A percentile compares a stretch with the other conserved stretches of the same genome.
Evolutionary conservation across 2,113 vertebrate species (phyloP).

Genomic region (Sprattus sprattus): DNA sequence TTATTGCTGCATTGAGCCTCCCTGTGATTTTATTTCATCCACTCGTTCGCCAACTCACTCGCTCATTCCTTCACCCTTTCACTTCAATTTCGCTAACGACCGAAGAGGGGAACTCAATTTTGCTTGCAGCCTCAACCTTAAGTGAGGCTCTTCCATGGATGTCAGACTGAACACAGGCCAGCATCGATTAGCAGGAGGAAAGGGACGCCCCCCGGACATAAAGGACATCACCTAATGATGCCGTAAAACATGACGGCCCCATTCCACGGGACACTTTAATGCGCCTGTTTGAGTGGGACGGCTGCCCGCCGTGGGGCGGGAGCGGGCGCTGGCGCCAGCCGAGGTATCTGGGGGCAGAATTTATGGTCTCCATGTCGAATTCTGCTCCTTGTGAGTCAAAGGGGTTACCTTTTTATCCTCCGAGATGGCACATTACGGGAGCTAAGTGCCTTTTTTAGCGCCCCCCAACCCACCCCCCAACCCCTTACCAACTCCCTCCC

Average conservation of each 20-base stretch:
- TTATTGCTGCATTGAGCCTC: not conserved
- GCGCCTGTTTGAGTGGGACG: conserved; percentile 47
- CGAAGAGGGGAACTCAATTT: not conserved
- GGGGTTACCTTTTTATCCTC: conserved; percentile 49
- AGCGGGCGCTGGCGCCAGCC: conserved; percentile 44
- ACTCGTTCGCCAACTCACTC: not conserved
- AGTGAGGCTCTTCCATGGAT: not conserved
- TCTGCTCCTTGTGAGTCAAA: conserved; percentile 38
- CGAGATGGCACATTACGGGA: conserved; percentile 49
- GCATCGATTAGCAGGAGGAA: conserved; percentile 44
- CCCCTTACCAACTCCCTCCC: not conserved
- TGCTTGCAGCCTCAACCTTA: too few species aligned
- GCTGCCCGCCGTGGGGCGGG: conserved; percentile 33
- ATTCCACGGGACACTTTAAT: conserved; percentile 52
- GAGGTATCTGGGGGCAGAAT: conserved; percentile 38
- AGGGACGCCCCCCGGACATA: conserved; percentile 41
- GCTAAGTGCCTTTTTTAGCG: conserved; percentile 53
- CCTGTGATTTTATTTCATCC: not conserved
- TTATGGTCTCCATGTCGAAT: conserved; percentile 43
- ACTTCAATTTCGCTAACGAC: not conserved
- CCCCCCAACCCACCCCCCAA: not conserved
- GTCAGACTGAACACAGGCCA: conserved; percentile 33
- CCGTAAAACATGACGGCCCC: conserved; percentile 48
- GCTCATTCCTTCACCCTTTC: not conserved
- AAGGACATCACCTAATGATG: conserved; percentile 49